Conservation (phyloP, 2,888 invertebrate genomes). For the Augiades crinisus region DNA sequence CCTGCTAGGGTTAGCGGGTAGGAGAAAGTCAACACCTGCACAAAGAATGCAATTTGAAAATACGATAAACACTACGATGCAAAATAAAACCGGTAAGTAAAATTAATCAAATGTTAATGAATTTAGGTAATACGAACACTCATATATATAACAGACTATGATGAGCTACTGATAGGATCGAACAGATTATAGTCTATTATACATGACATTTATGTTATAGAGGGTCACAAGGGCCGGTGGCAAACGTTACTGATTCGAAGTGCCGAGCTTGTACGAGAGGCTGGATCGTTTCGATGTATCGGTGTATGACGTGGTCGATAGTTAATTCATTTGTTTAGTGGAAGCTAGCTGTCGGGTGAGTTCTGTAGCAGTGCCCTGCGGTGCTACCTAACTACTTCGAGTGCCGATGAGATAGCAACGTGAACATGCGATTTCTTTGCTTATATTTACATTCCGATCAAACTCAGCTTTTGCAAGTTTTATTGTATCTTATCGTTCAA, state of each 20-base stretch:
- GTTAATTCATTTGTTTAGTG: conserved; percentile 75
- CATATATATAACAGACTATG: conserved; percentile 51
- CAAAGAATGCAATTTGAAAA: conserved; percentile 77
- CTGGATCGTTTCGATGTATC: conserved; percentile 14
- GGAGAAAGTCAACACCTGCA: conserved; percentile 79
- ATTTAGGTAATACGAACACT: conserved; percentile 52
- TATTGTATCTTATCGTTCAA: neutral
- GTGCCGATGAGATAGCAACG: conserved; percentile 27
- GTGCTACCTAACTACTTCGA: conserved; percentile 52
- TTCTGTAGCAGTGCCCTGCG: conserved; percentile 45
- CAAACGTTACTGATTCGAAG: conserved; percentile 67
- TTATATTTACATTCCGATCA: conserved; percentile 13
- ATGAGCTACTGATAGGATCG: conserved; percentile 21
- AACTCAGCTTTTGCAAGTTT: neutral
- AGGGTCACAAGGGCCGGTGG: conserved; percentile 51
- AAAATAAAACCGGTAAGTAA: conserved; percentile 59
- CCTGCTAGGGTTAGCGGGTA: conserved; percentile 79
- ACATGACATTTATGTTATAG: conserved; percentile 46
- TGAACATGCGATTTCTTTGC: conserved; percentile 13
- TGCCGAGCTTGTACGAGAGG: conserved; percentile 24
- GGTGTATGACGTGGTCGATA: conserved; percentile 49
- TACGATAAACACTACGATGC: conserved; percentile 77
- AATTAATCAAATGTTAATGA: conserved; percentile 69
- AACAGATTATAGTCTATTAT: conserved; percentile 47
- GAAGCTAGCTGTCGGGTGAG: conserved; percentile 69